These are phyloP conservation scores for Lochmaea crataegi DNA, from an alignment of 2,888 invertebrate species.

Conservation along the genomic window DNA sequence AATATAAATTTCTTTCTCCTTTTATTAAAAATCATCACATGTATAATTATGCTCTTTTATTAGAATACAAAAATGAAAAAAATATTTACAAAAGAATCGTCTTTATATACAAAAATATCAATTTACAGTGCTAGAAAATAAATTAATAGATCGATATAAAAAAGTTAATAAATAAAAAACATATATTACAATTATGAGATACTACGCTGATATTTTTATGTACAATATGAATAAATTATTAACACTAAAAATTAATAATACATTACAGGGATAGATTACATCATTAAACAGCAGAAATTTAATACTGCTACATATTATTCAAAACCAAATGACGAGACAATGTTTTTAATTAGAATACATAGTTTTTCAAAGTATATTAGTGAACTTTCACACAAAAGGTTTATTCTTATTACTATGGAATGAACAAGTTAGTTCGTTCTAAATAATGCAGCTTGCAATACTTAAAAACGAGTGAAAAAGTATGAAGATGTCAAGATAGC, in stretches of 20 bases:
- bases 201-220: slow-evolving; percentile 57
- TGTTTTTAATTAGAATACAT: background rate
- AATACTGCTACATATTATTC: background rate
- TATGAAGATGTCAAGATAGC: too few relatives aligned
- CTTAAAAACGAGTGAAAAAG: too few relatives aligned
- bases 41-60: slow-evolving; percentile 54
- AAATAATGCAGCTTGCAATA: too few relatives aligned
- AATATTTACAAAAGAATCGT: slow-evolving; percentile 51
- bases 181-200: slow-evolving; percentile 57
- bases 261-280: slow-evolving; percentile 13
- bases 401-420: too few relatives aligned
- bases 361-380: background rate
- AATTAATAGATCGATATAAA: slow-evolving; percentile 47
- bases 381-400: background rate
- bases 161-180: slow-evolving; percentile 51
- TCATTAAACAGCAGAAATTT: slow-evolving; percentile 6
- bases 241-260: slow-evolving; percentile 33
- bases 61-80: slow-evolving; percentile 30
- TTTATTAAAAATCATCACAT: slow-evolving; percentile 50
- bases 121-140: slow-evolving; percentile 51
- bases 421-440: too few relatives aligned
- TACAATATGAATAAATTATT: slow-evolving; percentile 54
- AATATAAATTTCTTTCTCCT: background rate
- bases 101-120: slow-evolving; percentile 51
- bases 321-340: slow-evolving; percentile 12